Conservation (phyloP, 2,888 invertebrate genomes). For the Mythimna loreyi region DNA sequence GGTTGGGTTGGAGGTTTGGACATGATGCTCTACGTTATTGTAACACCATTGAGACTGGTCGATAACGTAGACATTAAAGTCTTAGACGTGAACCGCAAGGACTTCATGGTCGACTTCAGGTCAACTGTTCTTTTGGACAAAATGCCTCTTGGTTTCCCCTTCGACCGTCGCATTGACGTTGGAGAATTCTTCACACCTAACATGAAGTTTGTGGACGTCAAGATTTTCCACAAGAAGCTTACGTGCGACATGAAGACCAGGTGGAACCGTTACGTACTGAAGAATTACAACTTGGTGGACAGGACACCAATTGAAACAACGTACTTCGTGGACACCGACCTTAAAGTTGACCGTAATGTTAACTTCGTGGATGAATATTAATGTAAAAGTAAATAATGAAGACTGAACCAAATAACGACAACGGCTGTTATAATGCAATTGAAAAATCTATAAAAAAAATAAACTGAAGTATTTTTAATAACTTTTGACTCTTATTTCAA, state of each 20-base stretch:
- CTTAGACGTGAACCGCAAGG: slow-evolving; percentile 86
- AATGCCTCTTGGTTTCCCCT: slow-evolving; percentile 93
- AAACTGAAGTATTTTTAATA: slow-evolving; percentile 41
- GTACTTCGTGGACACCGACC: slow-evolving; percentile 77
- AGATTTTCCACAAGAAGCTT: slow-evolving; percentile 92
- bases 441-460: slow-evolving; percentile 34
- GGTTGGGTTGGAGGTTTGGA: slow-evolving; percentile 93
- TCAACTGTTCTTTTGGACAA: slow-evolving; percentile 89
- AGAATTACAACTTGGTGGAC: slow-evolving; percentile 77
- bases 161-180: slow-evolving; percentile 92
- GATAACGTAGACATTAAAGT: slow-evolving; percentile 80
- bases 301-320: slow-evolving; percentile 73
- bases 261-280: slow-evolving; percentile 83
- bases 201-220: slow-evolving; percentile 92
- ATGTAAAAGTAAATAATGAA: slow-evolving; percentile 11
- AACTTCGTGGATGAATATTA: slow-evolving; percentile 51
- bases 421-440: slow-evolving; percentile 33
- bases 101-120: slow-evolving; percentile 82
- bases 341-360: slow-evolving; percentile 54
- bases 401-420: slow-evolving; percentile 9
- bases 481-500: slow-evolving; percentile 18
- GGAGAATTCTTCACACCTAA: slow-evolving; percentile 92
- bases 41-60: slow-evolving; percentile 89
- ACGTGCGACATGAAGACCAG: slow-evolving; percentile 85
- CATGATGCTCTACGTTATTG: slow-evolving; percentile 92